phyloP scores from a whole-genome alignment of 2,888 invertebrate species.

The Stratiomys singularior region DNA sequence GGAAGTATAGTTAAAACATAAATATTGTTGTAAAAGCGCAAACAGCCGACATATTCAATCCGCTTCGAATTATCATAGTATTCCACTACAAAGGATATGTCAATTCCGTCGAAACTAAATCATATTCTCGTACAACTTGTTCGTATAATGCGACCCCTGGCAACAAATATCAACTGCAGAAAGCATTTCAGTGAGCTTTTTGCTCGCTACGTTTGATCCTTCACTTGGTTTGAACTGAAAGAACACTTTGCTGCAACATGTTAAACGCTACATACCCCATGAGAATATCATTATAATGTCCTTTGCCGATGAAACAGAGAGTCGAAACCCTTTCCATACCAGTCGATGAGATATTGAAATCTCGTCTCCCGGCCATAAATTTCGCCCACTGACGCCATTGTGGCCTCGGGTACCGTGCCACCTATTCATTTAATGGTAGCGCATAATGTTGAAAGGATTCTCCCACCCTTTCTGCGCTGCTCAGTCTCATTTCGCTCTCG shows the following conservation, averaged over 20 bases:
- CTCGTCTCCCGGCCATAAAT: conserved; percentile 15
- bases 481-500: neutral
- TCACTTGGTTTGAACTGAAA: neutral
- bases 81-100: too few relatives aligned
- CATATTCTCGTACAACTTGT: too few relatives aligned
- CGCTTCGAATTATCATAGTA: too few relatives aligned
- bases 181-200: neutral
- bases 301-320: neutral
- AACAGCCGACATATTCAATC: too few relatives aligned
- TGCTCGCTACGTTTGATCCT: neutral
- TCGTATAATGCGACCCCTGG: too few relatives aligned
- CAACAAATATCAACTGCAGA: too few relatives aligned
- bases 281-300: conserved; percentile 28
- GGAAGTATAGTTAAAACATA: too few relatives aligned
- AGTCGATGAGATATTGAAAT: neutral
- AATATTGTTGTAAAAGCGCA: too few relatives aligned
- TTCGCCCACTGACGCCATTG: conserved; percentile 23
- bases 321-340: conserved; percentile 4
- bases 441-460: conserved; percentile 3
- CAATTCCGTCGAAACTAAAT: too few relatives aligned
- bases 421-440: conserved; percentile 29
- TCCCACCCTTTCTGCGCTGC: neutral
- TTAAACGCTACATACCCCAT: neutral
- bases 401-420: conserved; percentile 30
- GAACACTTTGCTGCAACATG: neutral